Percentiles rank a stretch among this genome's conserved stretches.
Evolutionary conservation across 2,113 vertebrate genomes (phyloP).

Genomic region (Mystacornis crossleyi): DNA sequence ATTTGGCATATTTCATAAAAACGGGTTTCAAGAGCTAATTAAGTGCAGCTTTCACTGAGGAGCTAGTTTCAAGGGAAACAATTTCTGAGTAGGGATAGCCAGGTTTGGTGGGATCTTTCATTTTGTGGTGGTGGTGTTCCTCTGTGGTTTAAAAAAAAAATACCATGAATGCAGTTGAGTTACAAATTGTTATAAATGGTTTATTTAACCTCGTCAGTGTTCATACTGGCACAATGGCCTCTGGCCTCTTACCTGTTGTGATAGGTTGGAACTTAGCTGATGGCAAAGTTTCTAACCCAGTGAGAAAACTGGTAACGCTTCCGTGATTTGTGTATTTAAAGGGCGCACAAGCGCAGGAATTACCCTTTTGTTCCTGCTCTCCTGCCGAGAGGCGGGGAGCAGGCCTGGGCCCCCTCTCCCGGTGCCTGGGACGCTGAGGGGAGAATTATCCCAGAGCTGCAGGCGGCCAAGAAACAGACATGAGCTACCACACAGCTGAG

Average conservation of each 20-base stretch:
- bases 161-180: fast-evolving
- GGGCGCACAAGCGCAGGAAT: fast-evolving
- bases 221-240: background rate
- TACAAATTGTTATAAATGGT: background rate
- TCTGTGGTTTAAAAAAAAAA: background rate
- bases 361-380: too few species aligned
- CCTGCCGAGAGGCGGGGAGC: too few species aligned
- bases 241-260: background rate
- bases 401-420: too few species aligned
- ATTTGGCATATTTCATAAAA: background rate
- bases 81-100: background rate
- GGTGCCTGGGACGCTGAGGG: too few species aligned
- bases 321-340: too few species aligned
- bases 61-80: background rate
- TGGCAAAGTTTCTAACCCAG: too few species aligned
- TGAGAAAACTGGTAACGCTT: too few species aligned
- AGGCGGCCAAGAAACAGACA: too few species aligned
- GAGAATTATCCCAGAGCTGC: too few species aligned
- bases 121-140: background rate
- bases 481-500: too few species aligned
- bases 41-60: background rate
- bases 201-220: background rate
- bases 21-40: background rate
- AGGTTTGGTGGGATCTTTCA: background rate
- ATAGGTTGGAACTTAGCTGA: too few species aligned